Evolutionary conservation across 1,140 invertebrate genomes (phyloP).

Genomic region (Cydia fagiglandana): DNA sequence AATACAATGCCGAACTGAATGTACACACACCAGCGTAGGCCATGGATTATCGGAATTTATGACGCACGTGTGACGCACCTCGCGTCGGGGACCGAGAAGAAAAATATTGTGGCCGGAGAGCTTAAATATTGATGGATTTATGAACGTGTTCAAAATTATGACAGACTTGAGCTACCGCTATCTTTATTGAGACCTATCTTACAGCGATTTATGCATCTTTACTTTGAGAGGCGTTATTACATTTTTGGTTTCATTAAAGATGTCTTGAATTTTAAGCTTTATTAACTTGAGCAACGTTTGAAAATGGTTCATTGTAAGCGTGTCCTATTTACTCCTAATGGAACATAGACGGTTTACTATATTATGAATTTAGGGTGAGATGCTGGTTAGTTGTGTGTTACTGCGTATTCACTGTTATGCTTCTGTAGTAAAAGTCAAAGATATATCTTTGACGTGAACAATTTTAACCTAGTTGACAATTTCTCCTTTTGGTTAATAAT

Average conservation of each 20-base stretch:
- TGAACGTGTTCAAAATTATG: slow-evolving; percentile 77
- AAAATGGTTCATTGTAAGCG: background rate
- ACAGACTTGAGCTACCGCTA: slow-evolving; percentile 66
- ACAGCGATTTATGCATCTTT: slow-evolving; percentile 57
- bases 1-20: slow-evolving; percentile 66
- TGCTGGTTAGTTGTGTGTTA: too few species aligned
- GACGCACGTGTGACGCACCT: slow-evolving; percentile 74
- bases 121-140: slow-evolving; percentile 78
- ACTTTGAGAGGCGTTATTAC: slow-evolving; percentile 6
- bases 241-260: slow-evolving; percentile 9
- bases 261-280: slow-evolving; percentile 46
- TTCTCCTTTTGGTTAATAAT: too few species aligned
- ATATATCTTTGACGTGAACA: too few species aligned
- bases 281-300: slow-evolving; percentile 48
- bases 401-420: too few species aligned
- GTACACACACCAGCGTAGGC: slow-evolving; percentile 62
- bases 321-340: background rate
- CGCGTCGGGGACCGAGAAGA: slow-evolving; percentile 57
- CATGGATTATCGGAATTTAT: slow-evolving; percentile 76
- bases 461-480: too few species aligned
- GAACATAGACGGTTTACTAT: too few species aligned
- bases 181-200: slow-evolving; percentile 77
- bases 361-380: too few species aligned
- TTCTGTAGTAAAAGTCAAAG: too few species aligned
- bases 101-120: slow-evolving; percentile 74